Base-by-base conservation (phyloP, 1,140 invertebrate species). In the Helicorthomorpha holstii region DNA sequence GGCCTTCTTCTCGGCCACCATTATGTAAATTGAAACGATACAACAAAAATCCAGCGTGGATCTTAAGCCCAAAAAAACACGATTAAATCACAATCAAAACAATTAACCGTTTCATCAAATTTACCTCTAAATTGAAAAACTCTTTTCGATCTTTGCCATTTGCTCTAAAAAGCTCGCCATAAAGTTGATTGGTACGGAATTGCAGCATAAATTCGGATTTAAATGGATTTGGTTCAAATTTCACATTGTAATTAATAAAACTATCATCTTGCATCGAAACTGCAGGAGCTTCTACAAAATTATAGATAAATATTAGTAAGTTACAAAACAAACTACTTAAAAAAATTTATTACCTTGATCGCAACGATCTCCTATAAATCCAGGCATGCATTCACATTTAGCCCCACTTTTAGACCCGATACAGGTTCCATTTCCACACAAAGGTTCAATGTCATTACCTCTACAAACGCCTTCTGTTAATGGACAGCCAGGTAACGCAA, bases 381-480 rank as follows among this genome's bases (percentile, higher is more conserved):
- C 71, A 23, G 71, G 66, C 24, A 68, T 60, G 59, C 72, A 74
- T 14, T 61, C 54, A 61, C 72, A 74, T 27, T 61, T 59, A 41
- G 63, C 61, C 4, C 7, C 7, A 56, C 54, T 1, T 55, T 54
- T 41, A 56, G 23, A 27, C 22, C 16, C 27, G 4, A 38, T 21
- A 48, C 51, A 52, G 19, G 27, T 27, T 47, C 51, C 51, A 42
- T 59, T 21, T 63, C 60, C 21, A 63, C 57, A 62, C 71, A 73
- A n/a, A 56, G 53, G 4, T 42, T 49, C 19, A 24, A 52, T 21
- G 4, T 52, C 45, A 22, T 52, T 52, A 3, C n/a, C 34, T n/a
- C 27, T 3, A 26, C 51, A 52, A n/a, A 23, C 34, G 16, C 3
- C 51, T 14, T 52, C 51, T 22, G 27, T 25, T 4, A 49, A 34